Evolutionary conservation across 2,888 invertebrate genomes (phyloP).

Genomic region (Glyphotaelius pellucidus): DNA sequence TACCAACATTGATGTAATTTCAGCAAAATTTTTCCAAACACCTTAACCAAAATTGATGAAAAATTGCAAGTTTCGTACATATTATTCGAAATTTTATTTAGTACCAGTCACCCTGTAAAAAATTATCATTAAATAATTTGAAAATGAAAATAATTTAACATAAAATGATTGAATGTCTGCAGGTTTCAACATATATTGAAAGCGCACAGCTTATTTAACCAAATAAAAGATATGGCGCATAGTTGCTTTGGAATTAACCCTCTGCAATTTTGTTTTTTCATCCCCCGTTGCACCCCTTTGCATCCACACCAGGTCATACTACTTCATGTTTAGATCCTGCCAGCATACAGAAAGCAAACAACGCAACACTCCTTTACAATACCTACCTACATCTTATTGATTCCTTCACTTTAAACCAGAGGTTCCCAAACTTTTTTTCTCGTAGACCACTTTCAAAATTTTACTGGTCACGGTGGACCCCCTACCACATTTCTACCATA

Average conservation of each 20-base stretch:
- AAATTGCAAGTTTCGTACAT: background rate
- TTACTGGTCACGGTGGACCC: too few species aligned
- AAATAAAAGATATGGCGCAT: background rate
- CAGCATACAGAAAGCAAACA: constrained; percentile 10
- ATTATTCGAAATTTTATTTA: background rate
- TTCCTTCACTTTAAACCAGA: background rate
- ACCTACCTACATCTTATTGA: background rate
- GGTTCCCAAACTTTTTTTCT: too few species aligned
- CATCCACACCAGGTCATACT: constrained; percentile 17
- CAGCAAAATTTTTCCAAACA: too few species aligned
- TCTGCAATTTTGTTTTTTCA: constrained; percentile 23
- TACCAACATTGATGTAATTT: too few species aligned
- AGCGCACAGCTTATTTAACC: background rate
- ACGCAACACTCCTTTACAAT: background rate
- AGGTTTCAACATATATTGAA: background rate
- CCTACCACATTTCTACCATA: too few species aligned
- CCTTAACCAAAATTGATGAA: background rate
- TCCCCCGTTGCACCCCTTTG: constrained; percentile 30
- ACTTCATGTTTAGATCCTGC: constrained; percentile 5
- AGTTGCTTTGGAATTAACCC: constrained; percentile 1
- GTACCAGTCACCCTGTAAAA: background rate
- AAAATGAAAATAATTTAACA: background rate
- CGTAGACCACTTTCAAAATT: too few species aligned
- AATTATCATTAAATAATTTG: background rate
- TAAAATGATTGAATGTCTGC: background rate